Conservation (phyloP, 2,113 vertebrate species). For the Cyanoderma ruficeps region DNA sequence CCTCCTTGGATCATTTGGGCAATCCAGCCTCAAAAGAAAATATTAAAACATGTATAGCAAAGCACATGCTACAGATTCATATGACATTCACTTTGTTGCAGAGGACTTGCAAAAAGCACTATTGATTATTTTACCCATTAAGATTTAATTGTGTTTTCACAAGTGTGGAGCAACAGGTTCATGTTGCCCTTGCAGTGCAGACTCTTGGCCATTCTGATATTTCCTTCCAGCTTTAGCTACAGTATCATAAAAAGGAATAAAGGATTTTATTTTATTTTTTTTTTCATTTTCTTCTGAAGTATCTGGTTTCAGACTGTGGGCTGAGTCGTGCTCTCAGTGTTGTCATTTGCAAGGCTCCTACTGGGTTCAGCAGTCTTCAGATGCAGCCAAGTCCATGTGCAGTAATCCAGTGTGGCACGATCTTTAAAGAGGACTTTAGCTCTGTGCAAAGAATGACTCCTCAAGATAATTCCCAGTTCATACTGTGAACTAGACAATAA, state of each 20-base stretch:
- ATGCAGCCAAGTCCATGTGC: neutral
- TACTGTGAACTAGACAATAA: slow-evolving; percentile 41
- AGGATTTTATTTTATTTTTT: neutral
- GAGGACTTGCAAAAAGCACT: neutral
- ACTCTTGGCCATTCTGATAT: neutral
- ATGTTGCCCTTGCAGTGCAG: neutral
- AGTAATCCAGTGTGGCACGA: neutral
- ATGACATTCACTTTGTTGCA: neutral
- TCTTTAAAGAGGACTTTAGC: slow-evolving; percentile 7
- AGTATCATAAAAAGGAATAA: neutral
- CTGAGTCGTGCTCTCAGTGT: neutral
- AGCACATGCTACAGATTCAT: neutral
- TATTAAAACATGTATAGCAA: neutral
- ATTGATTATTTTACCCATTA: neutral
- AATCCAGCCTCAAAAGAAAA: neutral
- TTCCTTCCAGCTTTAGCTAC: neutral
- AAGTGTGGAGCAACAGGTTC: neutral
- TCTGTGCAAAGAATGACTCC: neutral
- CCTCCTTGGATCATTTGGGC: neutral
- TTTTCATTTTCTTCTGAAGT: neutral
- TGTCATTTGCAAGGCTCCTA: neutral
- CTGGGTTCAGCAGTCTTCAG: neutral
- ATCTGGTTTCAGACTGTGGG: neutral
- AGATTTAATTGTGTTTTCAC: neutral
- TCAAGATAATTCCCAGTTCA: slow-evolving; percentile 10